Conservation (phyloP, 2,888 invertebrate genomes). For the Calliphora vomitoria region DNA sequence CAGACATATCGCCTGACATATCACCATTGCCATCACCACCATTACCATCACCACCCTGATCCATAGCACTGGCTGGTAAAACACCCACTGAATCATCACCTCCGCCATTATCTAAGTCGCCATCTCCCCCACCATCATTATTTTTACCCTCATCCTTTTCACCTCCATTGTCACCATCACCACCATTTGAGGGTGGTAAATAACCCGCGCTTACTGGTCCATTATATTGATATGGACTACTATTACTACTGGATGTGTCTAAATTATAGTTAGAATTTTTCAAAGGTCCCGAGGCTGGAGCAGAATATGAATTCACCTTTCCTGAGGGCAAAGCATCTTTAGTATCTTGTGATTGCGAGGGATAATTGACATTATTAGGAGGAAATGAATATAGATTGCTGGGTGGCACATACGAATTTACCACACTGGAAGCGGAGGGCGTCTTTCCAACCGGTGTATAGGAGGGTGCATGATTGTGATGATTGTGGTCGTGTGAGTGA, state of each 20-base stretch:
- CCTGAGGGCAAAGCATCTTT: constrained; percentile 78
- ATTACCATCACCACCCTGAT: constrained; percentile 52
- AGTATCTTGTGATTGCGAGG: constrained; percentile 79
- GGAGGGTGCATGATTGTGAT: constrained; percentile 71
- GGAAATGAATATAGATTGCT: constrained; percentile 83
- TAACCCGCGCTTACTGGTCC: constrained; percentile 78
- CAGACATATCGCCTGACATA: constrained; percentile 49
- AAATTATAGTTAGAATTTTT: constrained; percentile 74
- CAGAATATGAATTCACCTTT: constrained; percentile 81
- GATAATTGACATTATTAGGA: constrained; percentile 83
- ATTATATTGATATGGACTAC: constrained; percentile 76
- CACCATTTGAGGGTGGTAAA: constrained; percentile 70
- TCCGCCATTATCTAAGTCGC: constrained; percentile 59
- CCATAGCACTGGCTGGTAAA: constrained; percentile 80
- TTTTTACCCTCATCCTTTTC: constrained; percentile 47
- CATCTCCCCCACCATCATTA: constrained; percentile 53
- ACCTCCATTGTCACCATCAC: constrained; percentile 5
- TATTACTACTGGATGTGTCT: constrained; percentile 44
- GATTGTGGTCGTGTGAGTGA: constrained; percentile 72
- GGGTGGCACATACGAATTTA: constrained; percentile 78
- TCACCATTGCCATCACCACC: constrained; percentile 45
- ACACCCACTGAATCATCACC: constrained; percentile 79
- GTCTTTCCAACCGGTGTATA: constrained; percentile 67
- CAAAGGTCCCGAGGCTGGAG: constrained; percentile 81
- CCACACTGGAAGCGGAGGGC: constrained; percentile 78